A percentile compares a stretch with the other conserved stretches of the same genome.
Evolutionary conservation across 2,888 invertebrate genomes (phyloP).

Genomic region (Leucophenga montana): DNA sequence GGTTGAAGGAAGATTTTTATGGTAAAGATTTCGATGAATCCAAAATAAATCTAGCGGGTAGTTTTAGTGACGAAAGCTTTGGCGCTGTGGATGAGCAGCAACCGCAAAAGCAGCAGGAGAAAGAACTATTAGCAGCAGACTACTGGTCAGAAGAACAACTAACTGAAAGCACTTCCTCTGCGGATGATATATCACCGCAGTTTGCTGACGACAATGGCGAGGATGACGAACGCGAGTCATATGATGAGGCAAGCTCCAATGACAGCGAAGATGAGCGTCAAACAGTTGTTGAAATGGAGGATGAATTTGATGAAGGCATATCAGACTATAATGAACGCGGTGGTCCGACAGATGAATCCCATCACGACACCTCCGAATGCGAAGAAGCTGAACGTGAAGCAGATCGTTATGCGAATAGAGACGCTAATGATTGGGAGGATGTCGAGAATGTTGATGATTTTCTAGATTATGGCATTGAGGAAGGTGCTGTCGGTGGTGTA

Average conservation of each 20-base stretch:
- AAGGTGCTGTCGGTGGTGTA: constrained; percentile 66
- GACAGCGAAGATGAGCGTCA: constrained; percentile 71
- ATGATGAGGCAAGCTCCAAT: too few relatives aligned
- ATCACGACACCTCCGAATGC: constrained; percentile 71
- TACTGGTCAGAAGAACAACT: not conserved
- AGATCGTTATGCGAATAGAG: constrained; percentile 65
- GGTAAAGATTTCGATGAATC: constrained; percentile 46
- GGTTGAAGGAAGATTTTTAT: constrained; percentile 65
- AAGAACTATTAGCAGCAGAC: not conserved
- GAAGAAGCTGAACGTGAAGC: constrained; percentile 71
- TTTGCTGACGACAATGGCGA: not conserved
- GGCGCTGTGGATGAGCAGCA: not conserved
- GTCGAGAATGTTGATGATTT: constrained; percentile 50
- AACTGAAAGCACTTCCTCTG: not conserved
- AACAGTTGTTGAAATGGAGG: constrained; percentile 71
- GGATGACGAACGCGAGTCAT: constrained; percentile 17
- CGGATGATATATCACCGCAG: not conserved
- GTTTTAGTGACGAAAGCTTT: constrained; percentile 6
- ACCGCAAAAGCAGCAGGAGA: too few relatives aligned
- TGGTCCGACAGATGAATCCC: constrained; percentile 70
- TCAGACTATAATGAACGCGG: constrained; percentile 69
- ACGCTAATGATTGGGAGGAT: constrained; percentile 69
- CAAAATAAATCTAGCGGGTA: constrained; percentile 20
- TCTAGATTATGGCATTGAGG: constrained; percentile 47
- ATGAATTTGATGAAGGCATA: constrained; percentile 70